A percentile compares a stretch with the other conserved stretches of the same genome.
Conservation (phyloP, 1,140 invertebrate genomes). For the Polypedilum pembai region DNA sequence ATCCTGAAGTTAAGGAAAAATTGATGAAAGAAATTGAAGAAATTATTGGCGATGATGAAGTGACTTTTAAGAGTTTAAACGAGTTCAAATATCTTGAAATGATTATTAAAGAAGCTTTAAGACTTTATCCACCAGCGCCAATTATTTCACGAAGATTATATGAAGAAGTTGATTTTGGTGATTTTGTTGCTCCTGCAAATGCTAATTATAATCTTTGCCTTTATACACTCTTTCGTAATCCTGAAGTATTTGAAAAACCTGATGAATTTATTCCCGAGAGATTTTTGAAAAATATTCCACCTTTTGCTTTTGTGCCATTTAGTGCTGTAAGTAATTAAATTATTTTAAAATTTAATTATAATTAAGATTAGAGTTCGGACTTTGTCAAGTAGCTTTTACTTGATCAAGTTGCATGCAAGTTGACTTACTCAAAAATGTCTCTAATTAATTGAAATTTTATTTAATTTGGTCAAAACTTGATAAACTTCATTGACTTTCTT, state of each 20-base stretch:
- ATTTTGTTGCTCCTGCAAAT: not conserved
- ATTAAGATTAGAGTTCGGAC: no score
- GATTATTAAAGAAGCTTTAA: slow-evolving; percentile 54
- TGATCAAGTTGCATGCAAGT: no score
- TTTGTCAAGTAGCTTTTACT: no score
- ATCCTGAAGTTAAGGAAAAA: slow-evolving; percentile 36
- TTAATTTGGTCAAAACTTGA: no score
- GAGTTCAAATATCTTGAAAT: slow-evolving; percentile 55
- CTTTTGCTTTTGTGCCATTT: slow-evolving; percentile 60
- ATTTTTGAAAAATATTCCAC: slow-evolving; percentile 50
- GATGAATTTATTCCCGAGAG: slow-evolving; percentile 63
- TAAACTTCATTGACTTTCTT: no score
- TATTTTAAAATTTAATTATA: not conserved
- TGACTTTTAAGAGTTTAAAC: slow-evolving; percentile 45
- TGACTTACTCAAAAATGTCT: no score
- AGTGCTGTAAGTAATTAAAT: slow-evolving; percentile 49
- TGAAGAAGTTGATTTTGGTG: slow-evolving; percentile 37
- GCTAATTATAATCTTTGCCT: not conserved
- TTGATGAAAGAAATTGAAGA: slow-evolving; percentile 29
- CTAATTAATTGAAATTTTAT: no score
- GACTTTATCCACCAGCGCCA: slow-evolving; percentile 57
- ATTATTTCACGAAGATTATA: slow-evolving; percentile 45
- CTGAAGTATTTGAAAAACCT: slow-evolving; percentile 53
- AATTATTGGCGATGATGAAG: slow-evolving; percentile 33
- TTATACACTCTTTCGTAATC: slow-evolving; percentile 38